These are phyloP conservation scores for Oceanodroma leucorhoa DNA, from an alignment of 2,797 vertebrate species.

Conservation along the genomic window DNA sequence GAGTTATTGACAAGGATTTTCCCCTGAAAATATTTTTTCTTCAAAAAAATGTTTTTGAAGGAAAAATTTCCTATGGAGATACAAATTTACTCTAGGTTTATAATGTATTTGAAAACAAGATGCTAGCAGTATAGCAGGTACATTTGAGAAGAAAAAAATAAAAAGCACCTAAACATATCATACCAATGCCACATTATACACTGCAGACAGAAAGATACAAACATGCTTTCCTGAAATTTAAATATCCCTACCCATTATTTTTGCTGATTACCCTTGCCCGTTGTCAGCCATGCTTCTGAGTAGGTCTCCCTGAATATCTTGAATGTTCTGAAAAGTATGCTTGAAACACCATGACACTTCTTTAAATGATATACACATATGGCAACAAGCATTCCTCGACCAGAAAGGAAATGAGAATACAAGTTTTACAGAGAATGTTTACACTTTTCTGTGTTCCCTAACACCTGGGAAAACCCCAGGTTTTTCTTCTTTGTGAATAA, in stretches of 20 bases:
- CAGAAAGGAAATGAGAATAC: conserved; percentile 57
- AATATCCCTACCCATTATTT: not conserved
- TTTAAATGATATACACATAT: conserved; percentile 48
- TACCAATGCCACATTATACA: not conserved
- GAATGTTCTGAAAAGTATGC: not conserved
- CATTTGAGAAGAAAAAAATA: not conserved
- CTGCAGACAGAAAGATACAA: not conserved
- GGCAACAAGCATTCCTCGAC: conserved; percentile 13
- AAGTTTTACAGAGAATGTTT: conserved; percentile 42
- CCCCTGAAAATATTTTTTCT: not conserved
- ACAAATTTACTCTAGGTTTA: not conserved
- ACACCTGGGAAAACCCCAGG: not conserved
- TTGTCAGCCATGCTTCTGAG: not conserved
- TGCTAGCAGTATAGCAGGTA: not conserved
- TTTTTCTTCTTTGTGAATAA: not conserved
- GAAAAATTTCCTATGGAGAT: not conserved
- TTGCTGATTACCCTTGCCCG: not conserved
- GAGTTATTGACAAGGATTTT: not conserved
- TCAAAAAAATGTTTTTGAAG: not conserved
- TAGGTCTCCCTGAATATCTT: not conserved
- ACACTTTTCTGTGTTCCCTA: not conserved
- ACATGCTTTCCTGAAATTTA: not conserved
- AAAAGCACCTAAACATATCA: not conserved
- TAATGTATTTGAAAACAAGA: not conserved
- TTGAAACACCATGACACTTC: not conserved